Evolutionary conservation across 2,797 vertebrate species (phyloP).

Genomic region (Chelonia mydas): DNA sequence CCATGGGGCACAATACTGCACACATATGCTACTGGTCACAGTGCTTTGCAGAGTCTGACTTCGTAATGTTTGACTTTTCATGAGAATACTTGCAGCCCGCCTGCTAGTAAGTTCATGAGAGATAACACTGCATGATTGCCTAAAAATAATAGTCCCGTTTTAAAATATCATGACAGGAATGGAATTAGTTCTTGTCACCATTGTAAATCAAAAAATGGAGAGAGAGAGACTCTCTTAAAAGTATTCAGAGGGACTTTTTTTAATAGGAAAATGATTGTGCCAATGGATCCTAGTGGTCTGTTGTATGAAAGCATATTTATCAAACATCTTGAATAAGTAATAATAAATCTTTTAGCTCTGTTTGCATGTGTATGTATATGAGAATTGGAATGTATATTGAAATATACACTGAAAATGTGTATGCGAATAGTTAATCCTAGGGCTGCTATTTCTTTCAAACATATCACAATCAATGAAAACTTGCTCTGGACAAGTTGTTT

Average conservation of each 20-base stretch:
- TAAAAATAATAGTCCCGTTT: neutral
- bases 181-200: neutral
- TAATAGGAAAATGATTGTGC: slow-evolving; percentile 17
- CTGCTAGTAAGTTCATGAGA: neutral
- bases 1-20: neutral
- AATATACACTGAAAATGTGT: neutral
- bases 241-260: neutral
- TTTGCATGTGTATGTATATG: neutral
- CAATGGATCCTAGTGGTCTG: neutral
- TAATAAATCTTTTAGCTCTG: neutral
- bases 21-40: rapidly evolving
- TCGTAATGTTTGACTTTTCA: neutral
- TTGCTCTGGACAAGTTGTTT: neutral
- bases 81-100: neutral
- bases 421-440: neutral
- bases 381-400: neutral
- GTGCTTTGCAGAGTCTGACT: neutral
- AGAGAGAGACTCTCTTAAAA: neutral
- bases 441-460: neutral
- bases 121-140: neutral
- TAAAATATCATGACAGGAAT: neutral
- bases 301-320: neutral
- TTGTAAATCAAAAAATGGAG: neutral
- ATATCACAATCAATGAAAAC: neutral
- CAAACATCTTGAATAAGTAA: neutral